Base-by-base conservation (phyloP, 2,888 invertebrate genomes). In the Eristalinus aeneus region DNA sequence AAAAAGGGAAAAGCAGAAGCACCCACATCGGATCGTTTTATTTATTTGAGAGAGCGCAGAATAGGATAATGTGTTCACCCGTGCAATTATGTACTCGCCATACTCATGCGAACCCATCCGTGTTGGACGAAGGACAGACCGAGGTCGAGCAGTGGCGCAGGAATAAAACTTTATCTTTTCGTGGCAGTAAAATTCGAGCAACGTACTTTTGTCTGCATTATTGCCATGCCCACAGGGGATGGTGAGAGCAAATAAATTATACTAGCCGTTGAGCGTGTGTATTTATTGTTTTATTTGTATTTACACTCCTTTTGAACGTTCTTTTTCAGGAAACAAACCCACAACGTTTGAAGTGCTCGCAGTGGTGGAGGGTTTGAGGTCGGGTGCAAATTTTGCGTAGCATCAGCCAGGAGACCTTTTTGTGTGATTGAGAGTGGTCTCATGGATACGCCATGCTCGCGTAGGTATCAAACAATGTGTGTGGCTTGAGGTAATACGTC, bases 21-120 rank as follows among this genome's bases (percentile, higher is more conserved):
- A 46, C 46, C 46, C 46, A 46, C 16, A 46, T 46, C 16, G 8
- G 16, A 46, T 46, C 46, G 8, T 46, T 46, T 46, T 46, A 46
- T 46, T 46, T 46, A 46, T 46, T 46, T 46, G 46, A 46, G 46
- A 53, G 61, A 72, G 22, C 53, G 27, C 34, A 54, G 36, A 75
- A 75, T 27, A 31, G 60, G 12, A 36, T 27, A 61, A 60, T 68
- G 34, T 68, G 46, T 46, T 54, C 61, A 68, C 16, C 68, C 67
- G 46, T 60, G 60, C 75, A 75, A 61, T 75, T 75, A 75, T 20
- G 60, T 53, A 46, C 67, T 67, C 67, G 39, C 31, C 56, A 46
- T 22, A 71, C 60, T 68, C 63, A 36, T 12, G 32, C 46, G 16
- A 46, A 46, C 46, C 46, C 27, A 63, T 69, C 39, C 54, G 10